Base-by-base conservation (phyloP, 2,888 invertebrate genomes). In the Doris montereyensis region DNA sequence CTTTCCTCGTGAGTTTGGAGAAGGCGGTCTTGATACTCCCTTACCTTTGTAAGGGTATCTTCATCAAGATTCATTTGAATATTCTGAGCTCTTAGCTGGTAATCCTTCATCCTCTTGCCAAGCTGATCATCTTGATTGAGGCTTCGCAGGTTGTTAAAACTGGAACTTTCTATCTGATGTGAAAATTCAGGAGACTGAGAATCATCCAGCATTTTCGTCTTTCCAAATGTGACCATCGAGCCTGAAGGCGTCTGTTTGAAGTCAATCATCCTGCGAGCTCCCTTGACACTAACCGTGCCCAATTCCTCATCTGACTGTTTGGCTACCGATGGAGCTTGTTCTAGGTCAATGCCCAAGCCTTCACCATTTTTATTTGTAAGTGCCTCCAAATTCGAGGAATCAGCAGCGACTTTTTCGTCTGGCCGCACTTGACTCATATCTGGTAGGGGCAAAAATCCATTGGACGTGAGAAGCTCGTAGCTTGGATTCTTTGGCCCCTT, bases 21-120 rank as follows among this genome's bases (percentile, higher is more conserved):
- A 68, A 88, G 77, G 21, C 83, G 81, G 58, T 85, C 83, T 77
- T 88, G 88, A 77, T 87, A 88, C 34, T 87, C 87, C 70, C 84
- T 82, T 21, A 88, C 85, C 70, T 83, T 84, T 71, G 77, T n/a
- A n/a, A 77, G 0, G 13, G 77, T 77, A 67, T 77, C 80, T 26
- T 78, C 75, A 28, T 80, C 80, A 24, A 78, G 24, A 5, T 41
- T 57, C 13, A 41, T 83, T 62, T 87, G 86, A 79, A 86, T 86
- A n/a, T 84, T 80, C 35, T 85, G 68, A 24, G 86, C 78, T 8
- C 82, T 83, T 58, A 84, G 80, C 76, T 86, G 86, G 77, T 87
- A 87, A 35, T 87, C 85, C 71, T 81, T 83, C n/a, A 88, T 84
- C 70, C 83, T 86, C 68, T 77, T 65, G 4, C 5, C 8, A n/a